Percentiles rank a stretch among this genome's conserved stretches.
Evolutionary conservation across 2,797 vertebrate species (phyloP).

Genomic region (Fundulus diaphanus): DNA sequence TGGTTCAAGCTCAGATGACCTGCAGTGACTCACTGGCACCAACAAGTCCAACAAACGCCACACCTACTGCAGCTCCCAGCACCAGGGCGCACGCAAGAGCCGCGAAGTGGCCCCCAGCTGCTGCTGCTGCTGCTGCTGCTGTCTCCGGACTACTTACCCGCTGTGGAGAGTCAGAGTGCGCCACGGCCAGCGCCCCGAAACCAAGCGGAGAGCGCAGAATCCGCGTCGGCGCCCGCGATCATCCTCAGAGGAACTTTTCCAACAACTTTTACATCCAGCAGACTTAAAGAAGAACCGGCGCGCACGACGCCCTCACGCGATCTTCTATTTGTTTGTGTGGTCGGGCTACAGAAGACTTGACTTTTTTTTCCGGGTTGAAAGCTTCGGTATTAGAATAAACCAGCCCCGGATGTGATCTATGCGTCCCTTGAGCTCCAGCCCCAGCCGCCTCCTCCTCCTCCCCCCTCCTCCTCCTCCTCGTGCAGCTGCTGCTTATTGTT

Average conservation of each 20-base stretch:
- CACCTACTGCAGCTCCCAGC: slow-evolving; percentile 49
- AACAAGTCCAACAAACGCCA: slow-evolving; percentile 36
- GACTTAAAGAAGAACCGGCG: slow-evolving; percentile 3
- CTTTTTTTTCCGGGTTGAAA: slow-evolving; percentile 80
- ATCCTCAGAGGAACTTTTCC: slow-evolving; percentile 39
- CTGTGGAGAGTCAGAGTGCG: slow-evolving; percentile 65
- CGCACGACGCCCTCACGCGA: slow-evolving; percentile 22
- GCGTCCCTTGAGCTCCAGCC: slow-evolving; percentile 47
- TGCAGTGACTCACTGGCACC: slow-evolving; percentile 49
- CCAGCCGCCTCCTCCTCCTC: slow-evolving; percentile 41
- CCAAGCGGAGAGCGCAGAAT: slow-evolving; percentile 32
- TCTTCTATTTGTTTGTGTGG: slow-evolving; percentile 58
- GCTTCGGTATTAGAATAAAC: slow-evolving; percentile 80
- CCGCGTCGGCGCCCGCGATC: slow-evolving; percentile 4
- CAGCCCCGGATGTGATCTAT: slow-evolving; percentile 83
- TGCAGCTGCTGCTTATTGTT: not conserved
- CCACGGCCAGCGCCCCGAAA: slow-evolving; percentile 73
- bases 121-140: not conserved
- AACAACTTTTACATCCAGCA: slow-evolving; percentile 25
- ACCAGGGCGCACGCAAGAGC: not conserved
- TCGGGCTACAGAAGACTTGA: slow-evolving; percentile 54
- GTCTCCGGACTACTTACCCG: slow-evolving; percentile 60
- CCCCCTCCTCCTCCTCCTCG: slow-evolving; percentile 6
- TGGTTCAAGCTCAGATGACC: slow-evolving; percentile 55
- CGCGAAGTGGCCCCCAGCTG: slow-evolving; percentile 17